Evolutionary conservation across 2,888 invertebrate species (phyloP), one percentile per base, ranked within the genome.

Genomic region (Drosophila koepferae): DNA sequence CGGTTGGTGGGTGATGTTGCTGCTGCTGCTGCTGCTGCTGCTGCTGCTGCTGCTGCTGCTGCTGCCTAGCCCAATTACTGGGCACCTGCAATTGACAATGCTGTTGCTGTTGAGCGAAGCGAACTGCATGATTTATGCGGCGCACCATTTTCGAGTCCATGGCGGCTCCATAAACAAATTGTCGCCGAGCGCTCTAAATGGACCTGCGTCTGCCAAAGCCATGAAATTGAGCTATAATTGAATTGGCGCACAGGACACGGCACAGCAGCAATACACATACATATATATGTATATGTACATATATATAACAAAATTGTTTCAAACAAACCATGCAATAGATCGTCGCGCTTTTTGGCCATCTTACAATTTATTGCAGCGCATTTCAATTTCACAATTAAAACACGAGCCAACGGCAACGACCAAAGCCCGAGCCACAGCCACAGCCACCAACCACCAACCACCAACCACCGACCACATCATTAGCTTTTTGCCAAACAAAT

Each of bases 121-220:
- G 71, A 60, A 81, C 74, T 73, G 77, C 73, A 80, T 86, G 86
- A 86, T 86, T 86, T 86, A 86, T 89, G 89, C 82, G 79, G 73
- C 88, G 76, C 77, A 60, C 91, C 91, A 89, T 91, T 89, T 90
- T 89, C 86, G 86, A 91, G 91, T 86, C 81, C 77, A 80, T 77
- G 90, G 86, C 91, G 91, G 91, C 81, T 80, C 91, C 91, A 91
- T 91, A 91, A 88, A 91, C 90, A 90, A 91, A 90, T 91, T 91
- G 91, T 89, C 84, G 87, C 90, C 83, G 66, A 59, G 60, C 79
- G 73, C 86, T 86, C 78, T 85, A 89, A 86, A 89, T 82, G 86
- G 86, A 72, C 69, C 63, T 79, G 67, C 63, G 80, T 66, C 66
- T 62, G 66, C 61, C 66, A 63, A 46, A 73, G 70, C 81, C 89